Conservation (phyloP, 2,888 invertebrate genomes). For the Neoascia interrupta region DNA sequence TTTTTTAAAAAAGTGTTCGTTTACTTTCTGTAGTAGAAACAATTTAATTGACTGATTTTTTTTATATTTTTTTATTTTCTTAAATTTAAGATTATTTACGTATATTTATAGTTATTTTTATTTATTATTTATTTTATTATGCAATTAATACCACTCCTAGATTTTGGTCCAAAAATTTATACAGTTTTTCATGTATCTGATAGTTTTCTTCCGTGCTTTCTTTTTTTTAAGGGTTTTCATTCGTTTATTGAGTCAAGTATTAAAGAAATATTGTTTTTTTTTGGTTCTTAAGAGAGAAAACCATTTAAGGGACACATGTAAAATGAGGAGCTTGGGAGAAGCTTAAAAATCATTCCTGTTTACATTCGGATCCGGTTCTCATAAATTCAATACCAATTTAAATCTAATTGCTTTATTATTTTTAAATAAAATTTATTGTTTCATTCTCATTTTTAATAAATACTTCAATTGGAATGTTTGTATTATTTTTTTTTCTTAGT, state of each 20-base stretch:
- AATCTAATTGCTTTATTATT: neutral
- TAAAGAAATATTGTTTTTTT: no score
- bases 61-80: conserved; percentile 20
- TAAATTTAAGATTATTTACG: conserved; percentile 31
- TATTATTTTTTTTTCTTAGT: conserved; percentile 18
- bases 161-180: conserved; percentile 61
- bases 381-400: neutral
- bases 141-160: conserved; percentile 21
- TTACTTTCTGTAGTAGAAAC: conserved; percentile 38
- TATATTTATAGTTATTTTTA: conserved; percentile 30
- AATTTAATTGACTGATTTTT: conserved; percentile 58
- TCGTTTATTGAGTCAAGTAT: no score
- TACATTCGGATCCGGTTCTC: no score
- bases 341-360: no score
- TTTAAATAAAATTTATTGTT: conserved; percentile 1
- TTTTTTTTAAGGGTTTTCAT: conserved; percentile 1
- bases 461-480: conserved; percentile 64
- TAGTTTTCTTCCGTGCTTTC: conserved; percentile 8
- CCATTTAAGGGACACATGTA: no score
- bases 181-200: no score
- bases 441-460: conserved; percentile 27
- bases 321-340: no score
- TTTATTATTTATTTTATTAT: neutral
- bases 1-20: conserved; percentile 35
- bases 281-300: no score